phyloP scores from a whole-genome alignment of 1,140 invertebrate species.

The Conus betulinus region DNA sequence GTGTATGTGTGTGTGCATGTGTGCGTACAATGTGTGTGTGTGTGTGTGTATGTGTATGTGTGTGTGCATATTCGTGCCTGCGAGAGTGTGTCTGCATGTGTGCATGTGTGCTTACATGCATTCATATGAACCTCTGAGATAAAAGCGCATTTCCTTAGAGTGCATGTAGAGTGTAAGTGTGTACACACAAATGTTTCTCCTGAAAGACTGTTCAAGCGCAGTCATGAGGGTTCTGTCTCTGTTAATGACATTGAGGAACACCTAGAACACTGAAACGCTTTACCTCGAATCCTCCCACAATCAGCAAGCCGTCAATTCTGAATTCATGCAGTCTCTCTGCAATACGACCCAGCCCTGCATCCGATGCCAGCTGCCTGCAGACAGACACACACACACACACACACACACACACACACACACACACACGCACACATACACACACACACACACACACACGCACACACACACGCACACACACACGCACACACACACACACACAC shows the following conservation, averaged over 20 bases:
- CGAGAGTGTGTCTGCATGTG: too few species aligned
- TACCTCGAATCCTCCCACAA: conserved; percentile 99
- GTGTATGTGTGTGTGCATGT: too few species aligned
- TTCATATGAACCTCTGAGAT: too few species aligned
- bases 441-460: not conserved
- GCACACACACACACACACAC: too few species aligned
- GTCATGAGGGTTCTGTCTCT: too few species aligned
- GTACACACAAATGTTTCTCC: not conserved
- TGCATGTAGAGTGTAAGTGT: too few species aligned
- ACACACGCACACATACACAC: not conserved
- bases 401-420: conserved; percentile 18
- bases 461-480: too few species aligned
- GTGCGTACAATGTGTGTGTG: too few species aligned
- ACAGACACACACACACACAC: not conserved
- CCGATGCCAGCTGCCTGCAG: conserved; percentile 84
- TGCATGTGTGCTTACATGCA: too few species aligned
- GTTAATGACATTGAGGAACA: not conserved
- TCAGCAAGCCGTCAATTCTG: conserved; percentile 93
- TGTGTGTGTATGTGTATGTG: too few species aligned
- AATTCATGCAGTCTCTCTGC: conserved; percentile 90
- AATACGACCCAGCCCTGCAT: conserved; percentile 83
- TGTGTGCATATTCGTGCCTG: too few species aligned
- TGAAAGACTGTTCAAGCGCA: not conserved
- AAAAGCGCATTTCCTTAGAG: too few species aligned
- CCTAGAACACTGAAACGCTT: not conserved